Evolutionary conservation across 2,113 vertebrate genomes (phyloP).

Genomic region (Vulpes lagopus): DNA sequence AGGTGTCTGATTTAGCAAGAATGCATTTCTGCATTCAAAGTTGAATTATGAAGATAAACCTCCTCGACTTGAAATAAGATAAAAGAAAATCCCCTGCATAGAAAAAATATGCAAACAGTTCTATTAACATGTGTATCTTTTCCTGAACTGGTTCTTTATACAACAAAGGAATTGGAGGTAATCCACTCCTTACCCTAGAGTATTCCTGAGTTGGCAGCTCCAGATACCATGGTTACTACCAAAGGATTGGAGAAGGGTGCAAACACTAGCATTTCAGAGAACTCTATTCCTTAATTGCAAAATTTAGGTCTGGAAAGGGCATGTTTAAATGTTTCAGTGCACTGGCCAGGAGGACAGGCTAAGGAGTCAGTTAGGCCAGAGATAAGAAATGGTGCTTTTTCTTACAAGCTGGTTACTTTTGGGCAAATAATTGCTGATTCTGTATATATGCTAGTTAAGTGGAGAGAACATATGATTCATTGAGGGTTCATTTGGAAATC

Average conservation of each 20-base stretch:
- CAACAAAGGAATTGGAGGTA: not conserved
- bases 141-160: not conserved
- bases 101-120: not conserved
- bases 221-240: not conserved
- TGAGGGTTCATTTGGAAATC: not conserved
- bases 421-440: not conserved
- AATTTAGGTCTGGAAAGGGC: not conserved
- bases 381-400: not conserved
- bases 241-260: not conserved
- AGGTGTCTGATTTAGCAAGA: constrained; percentile 65
- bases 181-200: not conserved
- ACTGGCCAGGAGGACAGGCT: not conserved
- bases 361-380: not conserved
- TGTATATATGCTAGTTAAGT: not conserved
- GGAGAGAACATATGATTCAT: not conserved
- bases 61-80: constrained; percentile 66
- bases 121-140: not conserved
- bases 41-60: constrained; percentile 67
- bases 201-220: constrained; percentile 34
- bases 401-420: not conserved
- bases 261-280: not conserved
- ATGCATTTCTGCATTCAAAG: constrained; percentile 61
- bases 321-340: not conserved
- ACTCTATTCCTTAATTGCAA: not conserved
- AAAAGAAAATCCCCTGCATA: constrained; percentile 58